Evolutionary conservation across 2,797 vertebrate species (phyloP).

Genomic region (Schizopygopsis malacanthus): DNA sequence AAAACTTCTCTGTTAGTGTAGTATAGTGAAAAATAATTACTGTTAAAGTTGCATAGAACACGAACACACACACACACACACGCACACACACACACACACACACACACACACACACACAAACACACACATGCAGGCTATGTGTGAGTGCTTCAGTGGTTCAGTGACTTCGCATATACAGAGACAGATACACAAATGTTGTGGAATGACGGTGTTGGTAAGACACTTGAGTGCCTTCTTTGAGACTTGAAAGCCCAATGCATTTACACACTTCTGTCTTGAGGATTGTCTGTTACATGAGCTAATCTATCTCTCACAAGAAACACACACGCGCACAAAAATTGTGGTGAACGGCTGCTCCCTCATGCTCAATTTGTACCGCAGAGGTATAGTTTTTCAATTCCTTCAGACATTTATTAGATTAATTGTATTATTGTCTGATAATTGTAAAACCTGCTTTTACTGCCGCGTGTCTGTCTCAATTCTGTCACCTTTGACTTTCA

Average conservation of each 20-base stretch:
- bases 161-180: not conserved
- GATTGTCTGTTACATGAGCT: conserved; percentile 25
- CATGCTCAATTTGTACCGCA: conserved; percentile 16
- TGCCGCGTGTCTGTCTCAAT: conserved; percentile 19
- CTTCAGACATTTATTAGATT: conserved; percentile 39
- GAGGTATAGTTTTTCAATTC: conserved; percentile 32
- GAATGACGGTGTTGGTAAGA: conserved; percentile 47
- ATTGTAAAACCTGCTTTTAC: conserved; percentile 5
- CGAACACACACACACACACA: not conserved
- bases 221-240: conserved; percentile 47
- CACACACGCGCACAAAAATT: conserved; percentile 25
- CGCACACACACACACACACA: not conserved
- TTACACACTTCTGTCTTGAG: conserved; percentile 38
- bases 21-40: conserved; percentile 33
- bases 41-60: conserved; percentile 25
- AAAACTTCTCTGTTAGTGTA: conserved; percentile 16
- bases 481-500: conserved; percentile 45
- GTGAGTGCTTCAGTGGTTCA: conserved; percentile 5
- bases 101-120: not conserved
- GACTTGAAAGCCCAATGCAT: conserved; percentile 55
- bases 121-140: not conserved
- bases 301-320: conserved; percentile 25
- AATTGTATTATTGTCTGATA: conserved; percentile 43
- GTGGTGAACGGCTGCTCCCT: not conserved
- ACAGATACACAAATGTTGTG: not conserved